A percentile compares a stretch with the other conserved stretches of the same genome.
Conservation (phyloP, 2,113 vertebrate species). For the Epinephelus fuscoguttatus region DNA sequence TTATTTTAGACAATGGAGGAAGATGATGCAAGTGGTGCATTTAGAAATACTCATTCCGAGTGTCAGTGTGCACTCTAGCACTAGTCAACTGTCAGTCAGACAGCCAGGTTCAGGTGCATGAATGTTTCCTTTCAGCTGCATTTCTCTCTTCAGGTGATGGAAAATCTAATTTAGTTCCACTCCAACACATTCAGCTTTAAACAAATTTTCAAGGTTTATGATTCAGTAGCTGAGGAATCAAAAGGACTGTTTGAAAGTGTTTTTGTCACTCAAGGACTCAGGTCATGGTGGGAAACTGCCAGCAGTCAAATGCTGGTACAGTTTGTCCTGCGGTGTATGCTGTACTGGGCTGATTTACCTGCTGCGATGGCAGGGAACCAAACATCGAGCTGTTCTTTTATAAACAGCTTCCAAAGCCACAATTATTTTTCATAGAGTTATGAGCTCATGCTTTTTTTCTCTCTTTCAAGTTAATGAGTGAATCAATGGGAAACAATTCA, state of each 20-base stretch:
- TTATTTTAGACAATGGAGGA: too few relatives aligned
- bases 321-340: not conserved
- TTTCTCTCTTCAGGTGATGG: constrained; percentile 28
- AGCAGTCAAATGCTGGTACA: not conserved
- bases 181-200: constrained; percentile 14
- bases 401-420: too few relatives aligned
- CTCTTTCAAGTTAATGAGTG: too few relatives aligned
- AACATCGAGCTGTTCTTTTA: too few relatives aligned
- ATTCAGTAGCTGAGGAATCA: constrained; percentile 17
- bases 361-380: too few relatives aligned
- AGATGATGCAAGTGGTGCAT: too few relatives aligned
- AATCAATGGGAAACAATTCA: too few relatives aligned
- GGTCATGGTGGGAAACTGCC: not conserved
- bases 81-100: too few relatives aligned
- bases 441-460: too few relatives aligned
- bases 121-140: constrained; percentile 29
- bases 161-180: constrained; percentile 48
- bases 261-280: constrained; percentile 18
- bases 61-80: too few relatives aligned
- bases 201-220: constrained; percentile 16
- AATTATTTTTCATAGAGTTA: not conserved
- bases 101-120: not conserved
- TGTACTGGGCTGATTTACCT: too few relatives aligned
- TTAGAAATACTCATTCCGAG: too few relatives aligned
- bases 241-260: constrained; percentile 18